Conservation (phyloP, 2,888 invertebrate species). For the Octonoba sinensis region DNA sequence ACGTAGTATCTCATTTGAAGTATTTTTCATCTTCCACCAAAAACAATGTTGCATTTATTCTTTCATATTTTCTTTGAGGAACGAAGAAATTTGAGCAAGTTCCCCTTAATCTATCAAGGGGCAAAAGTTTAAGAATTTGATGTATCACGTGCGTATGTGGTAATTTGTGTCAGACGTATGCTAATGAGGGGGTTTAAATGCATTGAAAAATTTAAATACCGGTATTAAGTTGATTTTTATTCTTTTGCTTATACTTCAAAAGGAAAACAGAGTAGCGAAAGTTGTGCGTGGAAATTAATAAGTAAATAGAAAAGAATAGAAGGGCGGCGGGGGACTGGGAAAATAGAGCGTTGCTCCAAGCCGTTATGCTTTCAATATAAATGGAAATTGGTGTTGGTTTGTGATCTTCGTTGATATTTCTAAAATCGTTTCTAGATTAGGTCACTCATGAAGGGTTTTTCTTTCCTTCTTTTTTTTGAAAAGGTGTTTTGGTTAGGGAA, state of each 20-base stretch:
- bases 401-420: conserved; percentile 56
- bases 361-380: conserved; percentile 48
- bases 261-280: conserved; percentile 21
- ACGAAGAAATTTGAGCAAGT: conserved; percentile 20
- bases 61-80: too few relatives aligned
- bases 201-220: conserved; percentile 63
- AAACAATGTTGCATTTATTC: too few relatives aligned
- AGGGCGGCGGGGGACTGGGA: conserved; percentile 12
- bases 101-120: conserved; percentile 20
- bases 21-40: too few relatives aligned
- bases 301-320: conserved; percentile 20
- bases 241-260: conserved; percentile 6
- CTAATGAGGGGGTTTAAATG: conserved; percentile 63
- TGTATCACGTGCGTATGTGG: conserved; percentile 30
- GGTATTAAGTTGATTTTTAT: conserved; percentile 53
- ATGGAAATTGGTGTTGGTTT: conserved; percentile 45
- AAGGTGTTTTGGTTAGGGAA: too few relatives aligned
- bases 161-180: conserved; percentile 53
- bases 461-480: too few relatives aligned
- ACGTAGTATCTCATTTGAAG: too few relatives aligned
- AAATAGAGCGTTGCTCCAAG: conserved; percentile 28
- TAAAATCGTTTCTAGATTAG: conserved; percentile 31
- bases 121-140: conserved; percentile 32
- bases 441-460: conserved; percentile 23
- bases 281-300: conserved; percentile 50